Evolutionary conservation across 2,113 vertebrate species (phyloP).

Genomic region (Gracilinanus agilis): DNA sequence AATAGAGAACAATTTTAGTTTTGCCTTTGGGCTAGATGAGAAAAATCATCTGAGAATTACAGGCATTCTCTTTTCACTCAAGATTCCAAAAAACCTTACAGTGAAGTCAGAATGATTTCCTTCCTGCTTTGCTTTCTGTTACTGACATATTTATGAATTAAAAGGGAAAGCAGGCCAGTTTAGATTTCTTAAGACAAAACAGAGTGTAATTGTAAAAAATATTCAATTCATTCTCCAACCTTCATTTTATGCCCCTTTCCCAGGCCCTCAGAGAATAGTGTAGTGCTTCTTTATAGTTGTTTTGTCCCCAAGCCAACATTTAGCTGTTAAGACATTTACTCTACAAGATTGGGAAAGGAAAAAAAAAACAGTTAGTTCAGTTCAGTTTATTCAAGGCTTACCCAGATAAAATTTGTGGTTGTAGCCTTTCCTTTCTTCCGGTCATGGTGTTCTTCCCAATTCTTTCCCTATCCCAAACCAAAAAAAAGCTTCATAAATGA

Average conservation of each 20-base stretch:
- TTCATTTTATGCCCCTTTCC: background rate
- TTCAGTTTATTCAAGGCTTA: background rate
- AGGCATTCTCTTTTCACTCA: slow-evolving; percentile 5
- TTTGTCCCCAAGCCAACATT: background rate
- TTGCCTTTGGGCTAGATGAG: background rate
- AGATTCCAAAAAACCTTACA: slow-evolving; percentile 8
- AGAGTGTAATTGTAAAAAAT: slow-evolving; percentile 30
- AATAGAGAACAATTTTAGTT: background rate
- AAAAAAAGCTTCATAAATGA: background rate
- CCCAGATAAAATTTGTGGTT: background rate
- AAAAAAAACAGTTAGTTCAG: background rate
- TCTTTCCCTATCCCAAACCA: background rate
- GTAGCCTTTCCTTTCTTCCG: background rate
- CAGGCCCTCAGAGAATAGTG: background rate
- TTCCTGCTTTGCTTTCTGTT: background rate
- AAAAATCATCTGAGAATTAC: background rate
- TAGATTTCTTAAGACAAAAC: slow-evolving; percentile 25
- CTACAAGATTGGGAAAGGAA: background rate
- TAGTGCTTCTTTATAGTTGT: background rate
- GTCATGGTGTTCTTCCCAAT: background rate
- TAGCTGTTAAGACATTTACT: background rate
- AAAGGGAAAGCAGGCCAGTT: background rate
- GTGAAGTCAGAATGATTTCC: background rate
- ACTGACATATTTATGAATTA: background rate
- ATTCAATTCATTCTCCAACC: background rate